Evolutionary conservation across 2,797 vertebrate genomes (phyloP).

Genomic region (Rhinogobio ventralis): DNA sequence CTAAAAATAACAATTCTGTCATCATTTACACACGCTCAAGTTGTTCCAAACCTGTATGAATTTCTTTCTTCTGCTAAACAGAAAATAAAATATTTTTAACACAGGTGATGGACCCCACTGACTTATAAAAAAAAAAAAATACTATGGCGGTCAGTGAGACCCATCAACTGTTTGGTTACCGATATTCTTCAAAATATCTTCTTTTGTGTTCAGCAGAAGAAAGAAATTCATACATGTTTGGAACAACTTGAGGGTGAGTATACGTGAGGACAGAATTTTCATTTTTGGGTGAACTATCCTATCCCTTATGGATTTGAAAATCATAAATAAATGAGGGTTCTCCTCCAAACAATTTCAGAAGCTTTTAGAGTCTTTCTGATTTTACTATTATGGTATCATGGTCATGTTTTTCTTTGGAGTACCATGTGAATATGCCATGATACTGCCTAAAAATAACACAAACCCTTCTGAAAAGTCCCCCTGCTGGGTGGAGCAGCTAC

Average conservation of each 20-base stretch:
- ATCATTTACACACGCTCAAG: background rate
- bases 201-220: background rate
- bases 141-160: no score
- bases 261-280: background rate
- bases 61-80: background rate
- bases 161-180: no score
- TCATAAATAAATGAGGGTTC: background rate
- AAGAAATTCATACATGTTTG: background rate
- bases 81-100: background rate
- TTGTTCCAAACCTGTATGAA: background rate
- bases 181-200: background rate
- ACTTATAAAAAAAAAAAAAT: no score
- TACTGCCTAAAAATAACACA: background rate
- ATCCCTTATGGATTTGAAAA: background rate
- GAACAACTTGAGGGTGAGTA: background rate
- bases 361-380: background rate
- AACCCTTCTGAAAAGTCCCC: conserved; percentile 67
- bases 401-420: background rate
- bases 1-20: background rate
- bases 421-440: background rate
- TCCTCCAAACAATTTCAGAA: background rate
- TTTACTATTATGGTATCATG: background rate
- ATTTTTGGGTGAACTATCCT: background rate
- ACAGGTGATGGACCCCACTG: background rate
- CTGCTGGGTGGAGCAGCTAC: conserved; percentile 60